Base-by-base conservation (phyloP, 2,113 vertebrate species). In the rabbit (Oryctolagus cuniculus) region DNA sequence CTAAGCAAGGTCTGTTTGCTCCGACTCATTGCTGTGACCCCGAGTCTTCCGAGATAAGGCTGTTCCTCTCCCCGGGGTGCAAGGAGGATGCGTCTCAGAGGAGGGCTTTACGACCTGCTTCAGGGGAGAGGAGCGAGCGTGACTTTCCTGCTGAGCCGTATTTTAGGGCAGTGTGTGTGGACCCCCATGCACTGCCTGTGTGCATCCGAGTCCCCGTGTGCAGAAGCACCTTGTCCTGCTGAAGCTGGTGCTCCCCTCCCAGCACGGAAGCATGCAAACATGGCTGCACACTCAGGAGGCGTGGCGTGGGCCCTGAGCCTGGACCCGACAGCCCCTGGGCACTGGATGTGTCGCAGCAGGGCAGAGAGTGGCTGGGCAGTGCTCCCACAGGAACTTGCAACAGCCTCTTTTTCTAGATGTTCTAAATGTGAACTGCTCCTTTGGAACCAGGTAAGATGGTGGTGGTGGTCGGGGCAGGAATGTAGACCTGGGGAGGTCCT, bases 261-360 rank as follows among this genome's bases (percentile, higher is more conserved):
- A 82, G n/a, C 34, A 72, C 1, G 1, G 4, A 21, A n/a, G 5
- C 6, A 19, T 19, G n/a, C 12, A 10, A 3, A 21, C 6, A 1
- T 6, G 44, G 44, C 44, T 44, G n/a, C 29, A 12, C 31, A 22
- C 22, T 78, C 51, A 51, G 72, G 53, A 67, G 10, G 11, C 8
- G 0, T 70, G 31, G 4, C 6, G 9, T 34, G 55, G 29, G 49
- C 13, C 2, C 36, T 8, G 34, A 38, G 4, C 19, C 19, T 22
- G 6, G 53, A 34, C 22, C 3, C 27, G 24, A 53, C 17, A 64
- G 66, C 85, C 4, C 6, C 34, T 34, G 53, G 17, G 15, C 44
- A 2, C 49, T 38, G 7, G 31, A 3, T 82, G 17, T 58, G 53
- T 29, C 6, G 25, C 53, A 21, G 58, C 24, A 4, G 10, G 17